phyloP scores from a whole-genome alignment of 2,888 invertebrate species.

The Unio pictorum region DNA sequence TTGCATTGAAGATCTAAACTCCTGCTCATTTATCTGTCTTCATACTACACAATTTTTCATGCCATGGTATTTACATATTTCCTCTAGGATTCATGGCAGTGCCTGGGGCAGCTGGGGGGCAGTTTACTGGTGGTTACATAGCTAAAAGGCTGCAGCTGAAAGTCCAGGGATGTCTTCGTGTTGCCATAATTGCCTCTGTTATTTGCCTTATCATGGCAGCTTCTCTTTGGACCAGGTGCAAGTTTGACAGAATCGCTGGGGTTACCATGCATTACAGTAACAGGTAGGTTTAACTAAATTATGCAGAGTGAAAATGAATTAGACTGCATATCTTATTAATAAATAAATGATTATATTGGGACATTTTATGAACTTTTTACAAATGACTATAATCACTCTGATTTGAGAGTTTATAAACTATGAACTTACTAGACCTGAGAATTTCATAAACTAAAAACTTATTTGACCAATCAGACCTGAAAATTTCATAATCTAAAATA shows the following conservation, averaged over 20 bases:
- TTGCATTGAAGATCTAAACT: no score
- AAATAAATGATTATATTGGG: no score
- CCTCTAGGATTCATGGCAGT: constrained; percentile 61
- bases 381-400: no score
- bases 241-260: constrained; percentile 45
- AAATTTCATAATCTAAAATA: no score
- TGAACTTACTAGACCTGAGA: no score
- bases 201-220: constrained; percentile 35
- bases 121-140: constrained; percentile 62
- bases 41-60: no score
- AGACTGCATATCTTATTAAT: background rate
- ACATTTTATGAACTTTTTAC: no score
- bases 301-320: no score
- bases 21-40: no score
- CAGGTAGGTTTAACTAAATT: constrained; percentile 16
- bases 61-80: background rate
- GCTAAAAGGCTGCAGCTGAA: constrained; percentile 57
- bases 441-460: no score
- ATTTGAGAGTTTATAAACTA: no score
- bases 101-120: constrained; percentile 65
- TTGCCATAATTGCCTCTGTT: constrained; percentile 47
- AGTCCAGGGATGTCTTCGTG: constrained; percentile 56
- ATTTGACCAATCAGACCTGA: no score
- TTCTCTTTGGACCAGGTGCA: constrained; percentile 55
- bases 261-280: constrained; percentile 40